Base-by-base conservation (phyloP, 2,113 vertebrate species). In the Climacteris rufus region DNA sequence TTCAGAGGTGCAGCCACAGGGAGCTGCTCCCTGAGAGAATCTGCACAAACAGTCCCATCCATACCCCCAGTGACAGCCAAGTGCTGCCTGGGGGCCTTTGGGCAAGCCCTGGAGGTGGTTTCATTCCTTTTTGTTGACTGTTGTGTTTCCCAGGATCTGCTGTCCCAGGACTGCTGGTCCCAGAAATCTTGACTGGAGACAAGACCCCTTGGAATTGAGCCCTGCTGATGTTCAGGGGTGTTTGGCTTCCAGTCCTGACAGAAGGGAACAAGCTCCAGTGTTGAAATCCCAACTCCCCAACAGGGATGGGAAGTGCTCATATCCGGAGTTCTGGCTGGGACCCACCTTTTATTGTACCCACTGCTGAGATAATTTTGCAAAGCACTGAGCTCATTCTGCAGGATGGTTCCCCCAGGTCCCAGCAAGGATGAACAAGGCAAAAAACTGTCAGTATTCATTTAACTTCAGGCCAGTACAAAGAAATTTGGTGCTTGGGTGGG, bases 361-460 rank as follows among this genome's bases (percentile, higher is more conserved):
- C 84, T 57, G 23, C 60, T 90, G 72, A 91, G 82, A 23, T 96
- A 72, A 94, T 74, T 72, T 57, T 88, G 70, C 74, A 91, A 50
- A 91, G 87, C 84, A 28, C 94, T 95, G 94, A 97, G 84, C 93
- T 96, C 91, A 95, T 94, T 84, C 78, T 66, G 33, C 35, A n/a
- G 44, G 64, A 47, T 23, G 66, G 7, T 87, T 90, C 92, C 88
- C 59, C 75, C 84, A 66, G 84, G 82, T 82, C 82, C 63, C 85
- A 96, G 63, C 0, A 5, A 77, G 80, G 89, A 70, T 61, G 47
- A 93, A 66, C 42, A 59, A 69, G 45, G 19, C 6, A 17, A 54
- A 44, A 63, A 35, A 53, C 27, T 27, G 12, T 14, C 6, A 10
- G 10, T 10, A 35, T 72, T 77, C 4, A 12, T 47, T 49, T 47